A percentile compares a stretch with the other conserved stretches of the same genome.
Conservation (phyloP, 2,888 invertebrate species). For the Catonia carolina region DNA sequence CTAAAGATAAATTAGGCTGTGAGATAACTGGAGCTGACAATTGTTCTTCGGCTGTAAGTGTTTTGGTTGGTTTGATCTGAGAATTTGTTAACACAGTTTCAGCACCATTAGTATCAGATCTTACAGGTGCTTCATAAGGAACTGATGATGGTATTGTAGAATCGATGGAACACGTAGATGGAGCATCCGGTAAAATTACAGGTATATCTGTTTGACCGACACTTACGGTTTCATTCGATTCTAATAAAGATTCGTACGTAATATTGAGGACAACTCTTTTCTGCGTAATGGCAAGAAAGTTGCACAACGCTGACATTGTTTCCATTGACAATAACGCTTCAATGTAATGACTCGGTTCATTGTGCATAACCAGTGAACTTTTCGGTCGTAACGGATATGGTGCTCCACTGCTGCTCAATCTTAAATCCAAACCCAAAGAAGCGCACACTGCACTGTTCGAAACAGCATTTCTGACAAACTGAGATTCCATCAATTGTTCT, state of each 20-base stretch:
- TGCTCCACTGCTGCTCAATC: slow-evolving; percentile 3
- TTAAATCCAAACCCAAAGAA: slow-evolving; percentile 51
- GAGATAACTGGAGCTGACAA: slow-evolving; percentile 24
- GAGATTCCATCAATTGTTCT: slow-evolving; percentile 52
- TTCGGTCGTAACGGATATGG: slow-evolving; percentile 12
- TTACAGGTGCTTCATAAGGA: not conserved
- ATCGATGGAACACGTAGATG: slow-evolving; percentile 20
- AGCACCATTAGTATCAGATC: not conserved
- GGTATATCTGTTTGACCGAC: not conserved
- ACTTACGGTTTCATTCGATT: not conserved
- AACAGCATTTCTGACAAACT: slow-evolving; percentile 55
- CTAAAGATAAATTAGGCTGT: not conserved
- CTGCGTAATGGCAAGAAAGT: slow-evolving; percentile 57
- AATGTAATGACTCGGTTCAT: slow-evolving; percentile 26
- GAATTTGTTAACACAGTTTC: not conserved
- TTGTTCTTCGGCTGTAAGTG: slow-evolving; percentile 37
- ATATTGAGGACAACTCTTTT: slow-evolving; percentile 20
- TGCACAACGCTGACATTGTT: slow-evolving; percentile 71
- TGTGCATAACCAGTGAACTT: not conserved
- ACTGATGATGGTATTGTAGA: not conserved
- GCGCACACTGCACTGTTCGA: slow-evolving; percentile 55
- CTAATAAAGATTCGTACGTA: slow-evolving; percentile 9
- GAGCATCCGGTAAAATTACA: not conserved
- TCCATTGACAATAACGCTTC: slow-evolving; percentile 42
- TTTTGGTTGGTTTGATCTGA: slow-evolving; percentile 45